Percentiles rank a stretch among this genome's conserved stretches.
These are phyloP conservation scores for Aplodontia rufa DNA, from an alignment of 2,113 vertebrate species.

Conservation along the genomic window DNA sequence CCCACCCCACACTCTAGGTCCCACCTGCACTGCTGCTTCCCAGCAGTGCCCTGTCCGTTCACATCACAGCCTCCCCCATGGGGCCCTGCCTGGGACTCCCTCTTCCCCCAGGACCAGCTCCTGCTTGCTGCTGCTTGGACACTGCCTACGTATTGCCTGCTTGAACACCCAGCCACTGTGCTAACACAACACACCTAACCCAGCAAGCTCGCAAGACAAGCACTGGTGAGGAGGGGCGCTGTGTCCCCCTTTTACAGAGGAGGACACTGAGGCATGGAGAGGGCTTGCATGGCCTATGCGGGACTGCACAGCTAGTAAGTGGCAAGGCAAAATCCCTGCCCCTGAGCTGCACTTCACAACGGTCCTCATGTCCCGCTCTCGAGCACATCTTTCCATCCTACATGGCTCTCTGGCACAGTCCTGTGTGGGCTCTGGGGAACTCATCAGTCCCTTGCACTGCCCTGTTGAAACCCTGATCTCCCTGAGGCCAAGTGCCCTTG, in stretches of 20 bases:
- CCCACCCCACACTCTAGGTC: neutral
- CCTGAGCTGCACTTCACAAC: neutral
- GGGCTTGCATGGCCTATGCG: neutral
- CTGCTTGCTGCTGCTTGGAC: neutral
- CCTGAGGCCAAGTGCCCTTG: fast-evolving
- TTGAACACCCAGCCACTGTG: neutral
- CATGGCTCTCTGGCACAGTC: no score
- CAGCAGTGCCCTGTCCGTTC: neutral
- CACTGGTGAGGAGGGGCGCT: neutral
- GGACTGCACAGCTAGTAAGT: neutral
- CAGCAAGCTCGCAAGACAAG: no score
- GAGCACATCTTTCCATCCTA: neutral
- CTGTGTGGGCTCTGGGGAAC: no score
- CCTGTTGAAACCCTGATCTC: neutral
- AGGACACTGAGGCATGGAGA: neutral
- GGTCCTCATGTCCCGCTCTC: fast-evolving
- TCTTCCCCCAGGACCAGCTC: neutral
- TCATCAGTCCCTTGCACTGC: no score
- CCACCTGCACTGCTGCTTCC: neutral
- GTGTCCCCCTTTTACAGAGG: neutral
- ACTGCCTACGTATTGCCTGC: neutral
- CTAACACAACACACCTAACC: no score
- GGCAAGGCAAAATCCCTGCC: neutral
- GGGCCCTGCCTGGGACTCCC: neutral
- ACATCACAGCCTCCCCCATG: fast-evolving